Percentiles rank a stretch among this genome's conserved stretches.
phyloP scores from a whole-genome alignment of 2,888 invertebrate genomes.

The Iphiclides podalirius region DNA sequence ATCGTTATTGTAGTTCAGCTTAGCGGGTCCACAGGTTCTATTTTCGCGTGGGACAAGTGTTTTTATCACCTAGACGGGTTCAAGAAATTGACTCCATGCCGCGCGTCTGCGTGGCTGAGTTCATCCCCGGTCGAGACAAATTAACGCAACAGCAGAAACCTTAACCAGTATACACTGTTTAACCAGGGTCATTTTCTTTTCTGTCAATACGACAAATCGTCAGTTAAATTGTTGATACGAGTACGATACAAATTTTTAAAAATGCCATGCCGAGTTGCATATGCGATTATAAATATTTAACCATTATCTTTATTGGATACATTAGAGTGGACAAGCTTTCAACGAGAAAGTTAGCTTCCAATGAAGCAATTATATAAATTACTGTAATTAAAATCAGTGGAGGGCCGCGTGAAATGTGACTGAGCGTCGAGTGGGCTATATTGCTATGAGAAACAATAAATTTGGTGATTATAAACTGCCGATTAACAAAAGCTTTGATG shows the following conservation, averaged over 20 bases:
- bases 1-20: no score
- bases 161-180: no score
- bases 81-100: no score
- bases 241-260: not conserved
- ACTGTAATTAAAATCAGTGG: constrained; percentile 70
- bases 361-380: constrained; percentile 73
- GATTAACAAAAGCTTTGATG: constrained; percentile 56
- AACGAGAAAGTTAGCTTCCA: constrained; percentile 61
- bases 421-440: constrained; percentile 55
- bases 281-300: constrained; percentile 36
- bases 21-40: no score
- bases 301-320: constrained; percentile 61
- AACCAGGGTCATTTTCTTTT: no score
- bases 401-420: constrained; percentile 63
- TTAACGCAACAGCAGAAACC: no score
- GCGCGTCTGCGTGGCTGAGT: no score
- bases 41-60: no score
- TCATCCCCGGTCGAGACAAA: no score
- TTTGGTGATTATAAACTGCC: constrained; percentile 60
- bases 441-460: constrained; percentile 74
- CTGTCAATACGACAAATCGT: no score
- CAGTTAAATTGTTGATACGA: not conserved
- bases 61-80: no score
- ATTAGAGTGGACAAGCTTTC: constrained; percentile 65
- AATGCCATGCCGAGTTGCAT: constrained; percentile 38